Conservation (phyloP, 1,140 invertebrate species). For the Battus philenor region DNA sequence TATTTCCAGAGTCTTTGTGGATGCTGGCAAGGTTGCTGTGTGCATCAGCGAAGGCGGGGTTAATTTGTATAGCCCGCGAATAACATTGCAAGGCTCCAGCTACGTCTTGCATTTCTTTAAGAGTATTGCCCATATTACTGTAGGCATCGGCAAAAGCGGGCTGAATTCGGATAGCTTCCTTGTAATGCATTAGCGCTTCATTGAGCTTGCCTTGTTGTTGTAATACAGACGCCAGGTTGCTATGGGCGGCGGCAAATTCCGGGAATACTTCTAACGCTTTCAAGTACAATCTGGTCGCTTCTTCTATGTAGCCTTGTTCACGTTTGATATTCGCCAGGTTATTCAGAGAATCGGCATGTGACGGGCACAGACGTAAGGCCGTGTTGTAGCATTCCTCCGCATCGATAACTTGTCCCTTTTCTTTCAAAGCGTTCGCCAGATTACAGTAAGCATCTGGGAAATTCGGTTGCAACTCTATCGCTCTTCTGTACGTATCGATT, state of each 20-base stretch:
- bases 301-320: constrained; percentile 95
- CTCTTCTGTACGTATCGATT: constrained; percentile 97
- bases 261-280: constrained; percentile 96
- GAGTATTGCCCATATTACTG: constrained; percentile 99
- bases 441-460: constrained; percentile 99
- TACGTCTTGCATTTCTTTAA: constrained; percentile 99
- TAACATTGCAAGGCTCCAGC: constrained; percentile 98
- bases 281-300: constrained; percentile 95
- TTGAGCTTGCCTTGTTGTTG: constrained; percentile 98
- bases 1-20: constrained; percentile 99
- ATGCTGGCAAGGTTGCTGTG: constrained; percentile 99
- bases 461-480: constrained; percentile 98
- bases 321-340: constrained; percentile 96
- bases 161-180: constrained; percentile 97
- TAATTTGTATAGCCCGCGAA: constrained; percentile 97
- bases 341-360: constrained; percentile 98
- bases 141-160: constrained; percentile 98
- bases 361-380: constrained; percentile 94
- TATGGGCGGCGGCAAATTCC: constrained; percentile 99
- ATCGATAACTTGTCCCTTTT: constrained; percentile 95
- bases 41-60: constrained; percentile 98
- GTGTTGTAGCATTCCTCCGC: constrained; percentile 99
- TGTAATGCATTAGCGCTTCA: constrained; percentile 99
- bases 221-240: constrained; percentile 97
- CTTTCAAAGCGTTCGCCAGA: constrained; percentile 98